phyloP scores from a whole-genome alignment of 2,888 invertebrate genomes.

The Poecilobothrus nobilitatus region DNA sequence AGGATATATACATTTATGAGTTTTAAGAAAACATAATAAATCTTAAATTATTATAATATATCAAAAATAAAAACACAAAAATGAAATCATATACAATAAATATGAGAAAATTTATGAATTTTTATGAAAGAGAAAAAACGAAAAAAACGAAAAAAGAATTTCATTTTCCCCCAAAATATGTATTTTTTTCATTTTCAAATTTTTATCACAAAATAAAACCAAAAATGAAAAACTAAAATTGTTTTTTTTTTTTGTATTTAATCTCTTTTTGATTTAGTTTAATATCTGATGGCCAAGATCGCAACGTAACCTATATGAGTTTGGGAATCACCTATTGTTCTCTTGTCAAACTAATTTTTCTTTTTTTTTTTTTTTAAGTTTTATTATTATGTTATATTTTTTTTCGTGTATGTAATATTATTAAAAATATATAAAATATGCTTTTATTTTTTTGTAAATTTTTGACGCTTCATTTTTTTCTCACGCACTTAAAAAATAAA shows the following conservation, averaged over 20 bases:
- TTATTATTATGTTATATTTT: neutral
- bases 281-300: conserved; percentile 1
- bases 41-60: neutral
- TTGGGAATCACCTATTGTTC: conserved; percentile 7
- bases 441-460: neutral
- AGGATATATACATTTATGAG: neutral
- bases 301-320: conserved; percentile 1
- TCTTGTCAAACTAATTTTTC: neutral
- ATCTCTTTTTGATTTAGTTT: conserved; percentile 3
- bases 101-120: conserved; percentile 6
- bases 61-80: neutral
- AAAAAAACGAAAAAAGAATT: neutral
- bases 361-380: neutral
- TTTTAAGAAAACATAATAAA: neutral
- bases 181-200: too few species aligned
- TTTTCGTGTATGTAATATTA: neutral
- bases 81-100: neutral
- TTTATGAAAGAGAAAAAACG: neutral
- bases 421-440: neutral
- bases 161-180: neutral
- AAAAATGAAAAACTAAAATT: too few species aligned
- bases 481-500: neutral
- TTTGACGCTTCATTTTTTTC: conserved; percentile 3
- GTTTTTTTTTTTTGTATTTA: neutral
- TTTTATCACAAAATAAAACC: too few species aligned